phyloP scores from a whole-genome alignment of 1,140 invertebrate species.

The Helicorthomorpha holstii region DNA sequence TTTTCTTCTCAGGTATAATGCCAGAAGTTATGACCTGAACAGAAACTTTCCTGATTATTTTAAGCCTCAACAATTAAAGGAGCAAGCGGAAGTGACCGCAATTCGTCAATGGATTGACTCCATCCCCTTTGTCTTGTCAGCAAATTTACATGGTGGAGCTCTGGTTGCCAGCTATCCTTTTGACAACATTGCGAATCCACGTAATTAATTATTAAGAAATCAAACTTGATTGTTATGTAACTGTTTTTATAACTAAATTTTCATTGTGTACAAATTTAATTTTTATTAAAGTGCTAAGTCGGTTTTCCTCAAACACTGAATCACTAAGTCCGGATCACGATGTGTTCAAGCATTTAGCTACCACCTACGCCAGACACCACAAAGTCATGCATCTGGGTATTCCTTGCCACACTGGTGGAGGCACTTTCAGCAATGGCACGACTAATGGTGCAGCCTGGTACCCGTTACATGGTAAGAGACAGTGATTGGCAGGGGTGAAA shows the following conservation, averaged over 20 bases:
- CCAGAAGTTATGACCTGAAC: constrained; percentile 72
- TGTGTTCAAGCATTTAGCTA: constrained; percentile 73
- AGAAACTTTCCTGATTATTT: constrained; percentile 87
- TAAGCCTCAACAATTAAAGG: constrained; percentile 41
- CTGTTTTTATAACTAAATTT: too few species aligned
- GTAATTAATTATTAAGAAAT: constrained; percentile 1
- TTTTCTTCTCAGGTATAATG: constrained; percentile 48
- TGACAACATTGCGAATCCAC: constrained; percentile 5
- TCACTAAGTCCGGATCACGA: constrained; percentile 85
- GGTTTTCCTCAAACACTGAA: constrained; percentile 4
- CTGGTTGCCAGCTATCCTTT: constrained; percentile 17
- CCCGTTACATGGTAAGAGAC: constrained; percentile 64
- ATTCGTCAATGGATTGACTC: constrained; percentile 5
- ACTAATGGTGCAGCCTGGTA: constrained; percentile 89
- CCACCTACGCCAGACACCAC: constrained; percentile 76
- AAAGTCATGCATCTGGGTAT: constrained; percentile 65
- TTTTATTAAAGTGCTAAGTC: not conserved
- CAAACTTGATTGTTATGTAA: too few species aligned
- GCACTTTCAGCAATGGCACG: constrained; percentile 63
- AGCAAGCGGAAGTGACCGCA: constrained; percentile 1
- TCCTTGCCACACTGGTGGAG: constrained; percentile 49
- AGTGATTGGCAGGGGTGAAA: too few species aligned
- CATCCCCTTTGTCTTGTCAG: constrained; percentile 18
- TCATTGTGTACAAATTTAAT: not conserved
- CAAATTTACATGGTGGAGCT: constrained; percentile 23